Conservation (phyloP, 2,113 vertebrate genomes). For the Sylvietta virens region DNA sequence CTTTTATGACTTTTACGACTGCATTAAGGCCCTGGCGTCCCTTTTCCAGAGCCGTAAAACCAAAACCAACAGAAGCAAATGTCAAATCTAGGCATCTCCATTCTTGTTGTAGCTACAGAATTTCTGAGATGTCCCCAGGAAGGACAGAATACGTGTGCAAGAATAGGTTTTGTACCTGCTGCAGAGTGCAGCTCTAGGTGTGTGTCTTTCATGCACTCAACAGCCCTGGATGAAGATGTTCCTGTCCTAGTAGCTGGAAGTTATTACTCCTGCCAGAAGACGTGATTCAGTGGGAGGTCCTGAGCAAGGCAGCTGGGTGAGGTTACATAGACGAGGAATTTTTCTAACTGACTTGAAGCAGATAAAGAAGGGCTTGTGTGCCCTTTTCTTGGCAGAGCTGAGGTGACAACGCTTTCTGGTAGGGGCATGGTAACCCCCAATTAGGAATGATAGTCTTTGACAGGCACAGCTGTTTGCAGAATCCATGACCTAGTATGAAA, state of each 20-base stretch:
- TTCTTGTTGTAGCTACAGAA: not conserved
- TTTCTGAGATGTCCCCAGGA: not conserved
- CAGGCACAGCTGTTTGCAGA: slow-evolving; percentile 29
- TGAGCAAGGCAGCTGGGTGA: not conserved
- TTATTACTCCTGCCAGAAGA: not conserved
- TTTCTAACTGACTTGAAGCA: not conserved
- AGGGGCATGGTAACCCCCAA: not conserved
- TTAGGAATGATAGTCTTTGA: slow-evolving; percentile 9
- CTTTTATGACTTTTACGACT: not conserved
- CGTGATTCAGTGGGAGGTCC: not conserved
- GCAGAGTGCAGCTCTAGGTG: not conserved
- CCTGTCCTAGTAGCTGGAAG: not conserved
- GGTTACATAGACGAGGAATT: not conserved
- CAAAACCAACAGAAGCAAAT: not conserved
- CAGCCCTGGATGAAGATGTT: not conserved
- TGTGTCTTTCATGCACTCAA: not conserved
- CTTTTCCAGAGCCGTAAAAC: not conserved
- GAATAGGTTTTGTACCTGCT: not conserved
- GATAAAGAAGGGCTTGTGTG: not conserved
- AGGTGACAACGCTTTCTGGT: not conserved
- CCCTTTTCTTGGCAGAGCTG: slow-evolving; percentile 3
- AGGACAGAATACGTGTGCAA: not conserved
- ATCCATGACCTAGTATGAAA: not conserved
- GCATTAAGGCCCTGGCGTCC: not conserved
- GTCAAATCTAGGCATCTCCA: not conserved